Base-by-base conservation (phyloP, 2,888 invertebrate genomes). In the Glyphotaelius pellucidus region DNA sequence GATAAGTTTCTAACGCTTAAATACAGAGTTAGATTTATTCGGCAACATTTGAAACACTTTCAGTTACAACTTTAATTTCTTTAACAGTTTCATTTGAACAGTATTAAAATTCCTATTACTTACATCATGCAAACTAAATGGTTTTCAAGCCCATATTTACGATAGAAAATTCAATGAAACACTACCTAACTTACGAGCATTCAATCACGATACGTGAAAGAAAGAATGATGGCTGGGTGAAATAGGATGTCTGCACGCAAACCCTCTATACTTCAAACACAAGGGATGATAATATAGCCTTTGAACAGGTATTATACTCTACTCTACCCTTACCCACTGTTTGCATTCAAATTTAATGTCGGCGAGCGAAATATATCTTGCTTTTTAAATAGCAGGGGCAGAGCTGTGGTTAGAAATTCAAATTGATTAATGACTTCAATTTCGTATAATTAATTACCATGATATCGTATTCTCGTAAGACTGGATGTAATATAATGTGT, bases 191-290 rank as follows among this genome's bases (percentile, higher is more conserved):
- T 80, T 88, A 47, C 86, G 52, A 42, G 88, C 81, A 81, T 88
- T 91, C 91, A 91, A 88, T 89, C 88, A 88, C 81, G 91, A 19
- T 81, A 88, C 47, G 91, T 52, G 81, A 47, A 47, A 80, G 88
- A 80, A 85, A 81, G 88, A 87, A 87, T 91, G 88, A 89, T 88
- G 88, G 91, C 32, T 31, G 81, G 80, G n/a, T 88, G 47, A 47
- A 91, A 91, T 91, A 83, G 91, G 38, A 42, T 30, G 88, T 80
- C 91, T 81, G 83, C 91, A 91, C 91, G 91, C 91, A 30, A 91
- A 31, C 52, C 25, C 25, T n/a, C 52, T 52, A 32, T 81, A 81
- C 81, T 81, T 81, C 67, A 67, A 67, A 67, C 67, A 67, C 67
- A 32, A 84, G 80, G 79, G 86, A 86, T 86, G 86, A n/a, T 42